Conservation (phyloP, 2,113 vertebrate genomes). For the Protobothrops mucrosquamatus region DNA sequence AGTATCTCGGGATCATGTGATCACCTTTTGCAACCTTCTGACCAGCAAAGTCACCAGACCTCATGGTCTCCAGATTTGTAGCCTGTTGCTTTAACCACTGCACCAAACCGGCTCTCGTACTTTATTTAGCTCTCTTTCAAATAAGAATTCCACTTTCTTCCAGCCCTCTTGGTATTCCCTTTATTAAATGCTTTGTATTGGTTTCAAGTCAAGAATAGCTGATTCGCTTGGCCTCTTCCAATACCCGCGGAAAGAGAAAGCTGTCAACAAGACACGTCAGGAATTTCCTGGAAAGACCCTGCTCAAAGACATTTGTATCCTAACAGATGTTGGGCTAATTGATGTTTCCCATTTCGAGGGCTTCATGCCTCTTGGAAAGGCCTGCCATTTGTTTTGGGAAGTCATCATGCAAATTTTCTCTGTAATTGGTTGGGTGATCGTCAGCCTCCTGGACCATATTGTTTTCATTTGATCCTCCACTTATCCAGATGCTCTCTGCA, state of each 20-base stretch:
- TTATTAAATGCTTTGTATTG: background rate
- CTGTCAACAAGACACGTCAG: background rate
- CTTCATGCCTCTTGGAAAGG: background rate
- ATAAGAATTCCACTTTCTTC: background rate
- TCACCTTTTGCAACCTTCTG: background rate
- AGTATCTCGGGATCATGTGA: background rate
- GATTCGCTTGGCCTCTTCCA: background rate
- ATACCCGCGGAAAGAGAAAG: background rate
- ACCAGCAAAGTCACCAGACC: background rate
- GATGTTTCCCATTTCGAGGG: background rate
- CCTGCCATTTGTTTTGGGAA: background rate
- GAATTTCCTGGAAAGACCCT: background rate
- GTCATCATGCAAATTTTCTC: background rate
- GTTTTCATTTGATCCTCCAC: background rate
- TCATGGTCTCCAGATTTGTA: background rate
- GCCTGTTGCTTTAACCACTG: background rate
- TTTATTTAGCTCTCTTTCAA: background rate
- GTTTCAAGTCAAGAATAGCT: background rate
- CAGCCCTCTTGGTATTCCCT: background rate
- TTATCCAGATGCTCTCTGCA: background rate
- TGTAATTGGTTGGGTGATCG: background rate
- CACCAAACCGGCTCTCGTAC: background rate
- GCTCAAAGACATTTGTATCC: background rate
- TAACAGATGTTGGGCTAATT: background rate
- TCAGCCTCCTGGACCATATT: background rate